phyloP scores from a whole-genome alignment of 2,797 vertebrate genomes.

The Ambastaia sidthimunki region DNA sequence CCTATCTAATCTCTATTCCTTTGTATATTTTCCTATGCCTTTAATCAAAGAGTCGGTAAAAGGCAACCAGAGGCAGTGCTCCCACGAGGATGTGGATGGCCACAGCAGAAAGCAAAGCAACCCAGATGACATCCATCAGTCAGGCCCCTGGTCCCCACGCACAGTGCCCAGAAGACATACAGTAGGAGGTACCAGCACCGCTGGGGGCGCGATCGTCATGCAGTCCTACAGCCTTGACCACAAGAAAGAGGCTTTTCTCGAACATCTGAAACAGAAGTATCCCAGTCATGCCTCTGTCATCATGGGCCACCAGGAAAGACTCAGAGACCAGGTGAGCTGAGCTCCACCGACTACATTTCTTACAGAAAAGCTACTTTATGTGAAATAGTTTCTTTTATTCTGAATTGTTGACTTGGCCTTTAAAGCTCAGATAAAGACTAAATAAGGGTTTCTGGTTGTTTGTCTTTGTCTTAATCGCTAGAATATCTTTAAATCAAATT shows the following conservation, averaged over 20 bases:
- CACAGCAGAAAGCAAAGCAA: conserved; percentile 78
- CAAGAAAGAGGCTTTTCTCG: conserved; percentile 89
- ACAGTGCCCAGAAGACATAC: conserved; percentile 83
- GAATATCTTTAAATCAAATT: background rate
- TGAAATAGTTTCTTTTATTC: background rate
- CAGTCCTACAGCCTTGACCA: conserved; percentile 84
- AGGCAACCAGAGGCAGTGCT: conserved; percentile 74
- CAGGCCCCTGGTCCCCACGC: conserved; percentile 72
- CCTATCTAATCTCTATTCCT: conserved; percentile 49
- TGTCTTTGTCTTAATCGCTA: background rate
- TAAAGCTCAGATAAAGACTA: background rate
- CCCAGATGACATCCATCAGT: conserved; percentile 72
- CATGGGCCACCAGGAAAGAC: conserved; percentile 87
- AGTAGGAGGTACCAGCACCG: conserved; percentile 81
- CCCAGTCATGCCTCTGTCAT: conserved; percentile 88
- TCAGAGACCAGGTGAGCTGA: conserved; percentile 83
- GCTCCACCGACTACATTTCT: background rate
- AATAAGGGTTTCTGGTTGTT: background rate
- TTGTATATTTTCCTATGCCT: conserved; percentile 39
- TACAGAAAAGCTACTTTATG: background rate
- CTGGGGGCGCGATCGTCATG: conserved; percentile 84
- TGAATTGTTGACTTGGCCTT: background rate
- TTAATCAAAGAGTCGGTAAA: conserved; percentile 75
- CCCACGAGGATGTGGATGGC: conserved; percentile 80
- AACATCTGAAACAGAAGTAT: conserved; percentile 89